Evolutionary conservation across 2,113 vertebrate species (phyloP).

Genomic region (Neomonachus schauinslandi): DNA sequence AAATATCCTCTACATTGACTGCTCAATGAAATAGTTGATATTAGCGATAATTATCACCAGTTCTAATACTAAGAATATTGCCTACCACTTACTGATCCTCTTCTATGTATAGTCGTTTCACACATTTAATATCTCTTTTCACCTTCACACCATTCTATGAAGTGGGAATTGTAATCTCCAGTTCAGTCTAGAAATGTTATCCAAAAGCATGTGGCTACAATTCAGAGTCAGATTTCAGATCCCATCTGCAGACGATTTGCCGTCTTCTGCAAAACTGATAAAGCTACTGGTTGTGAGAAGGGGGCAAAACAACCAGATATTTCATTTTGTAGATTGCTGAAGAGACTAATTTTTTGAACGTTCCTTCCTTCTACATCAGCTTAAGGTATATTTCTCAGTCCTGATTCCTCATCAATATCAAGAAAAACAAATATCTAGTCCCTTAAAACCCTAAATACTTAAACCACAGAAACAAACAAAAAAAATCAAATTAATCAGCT

Average conservation of each 20-base stretch:
- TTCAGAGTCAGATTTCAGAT: too few species aligned
- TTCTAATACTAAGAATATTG: neutral
- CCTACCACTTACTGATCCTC: neutral
- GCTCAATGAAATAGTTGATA: neutral
- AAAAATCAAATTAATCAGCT: neutral
- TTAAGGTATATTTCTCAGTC: neutral
- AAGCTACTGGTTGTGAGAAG: fast-evolving
- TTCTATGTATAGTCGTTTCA: neutral
- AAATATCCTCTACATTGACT: neutral
- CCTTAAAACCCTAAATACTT: neutral
- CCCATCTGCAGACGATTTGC: too few species aligned
- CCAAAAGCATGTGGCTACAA: neutral
- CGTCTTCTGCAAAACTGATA: neutral
- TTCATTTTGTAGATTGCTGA: neutral
- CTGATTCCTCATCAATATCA: neutral
- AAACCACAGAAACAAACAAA: neutral
- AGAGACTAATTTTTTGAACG: neutral
- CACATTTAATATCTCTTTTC: neutral
- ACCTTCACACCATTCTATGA: neutral
- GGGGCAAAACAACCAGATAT: neutral
- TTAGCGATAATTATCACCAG: neutral
- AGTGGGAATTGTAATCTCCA: neutral
- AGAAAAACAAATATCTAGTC: constrained; percentile 1
- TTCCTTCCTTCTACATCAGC: neutral
- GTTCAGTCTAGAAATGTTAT: neutral